These are phyloP conservation scores for Dicerorhinus sumatrensis DNA, from an alignment of 2,113 vertebrate species.

Conservation along the genomic window DNA sequence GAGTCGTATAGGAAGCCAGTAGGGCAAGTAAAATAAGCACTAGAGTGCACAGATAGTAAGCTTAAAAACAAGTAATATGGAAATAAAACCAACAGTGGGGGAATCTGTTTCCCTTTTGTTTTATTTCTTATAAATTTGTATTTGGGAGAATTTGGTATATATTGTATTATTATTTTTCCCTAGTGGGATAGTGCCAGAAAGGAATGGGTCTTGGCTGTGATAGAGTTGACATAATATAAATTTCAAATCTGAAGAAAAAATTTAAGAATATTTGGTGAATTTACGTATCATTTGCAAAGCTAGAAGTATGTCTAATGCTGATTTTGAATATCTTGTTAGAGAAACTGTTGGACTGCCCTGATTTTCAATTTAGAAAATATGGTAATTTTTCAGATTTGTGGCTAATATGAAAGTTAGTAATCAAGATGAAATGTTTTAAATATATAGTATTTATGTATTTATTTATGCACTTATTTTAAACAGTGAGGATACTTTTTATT, in stretches of 20 bases:
- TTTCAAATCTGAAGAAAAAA: not conserved
- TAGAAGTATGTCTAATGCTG: not conserved
- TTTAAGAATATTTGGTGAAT: not conserved
- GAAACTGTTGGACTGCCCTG: not conserved
- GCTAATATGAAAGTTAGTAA: not conserved
- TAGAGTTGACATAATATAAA: not conserved
- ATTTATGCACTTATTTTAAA: not conserved
- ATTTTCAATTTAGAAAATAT: constrained; percentile 8
- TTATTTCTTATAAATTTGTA: not conserved
- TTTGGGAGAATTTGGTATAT: not conserved
- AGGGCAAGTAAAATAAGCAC: not conserved
- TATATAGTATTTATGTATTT: not conserved
- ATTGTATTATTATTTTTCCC: not conserved
- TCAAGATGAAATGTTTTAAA: not conserved
- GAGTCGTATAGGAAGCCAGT: not conserved
- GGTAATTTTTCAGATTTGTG: not conserved
- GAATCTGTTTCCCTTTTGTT: not conserved
- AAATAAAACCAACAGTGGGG: not conserved
- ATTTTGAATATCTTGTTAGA: not conserved
- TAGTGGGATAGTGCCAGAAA: not conserved
- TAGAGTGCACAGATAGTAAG: not conserved
- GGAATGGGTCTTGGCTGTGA: not conserved
- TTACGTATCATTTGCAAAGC: not conserved
- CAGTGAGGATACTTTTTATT: not conserved
- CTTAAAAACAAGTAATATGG: not conserved